Percentiles rank a stretch among this genome's conserved stretches.
phyloP scores from a whole-genome alignment of 2,888 invertebrate species.

The Nezara viridula region DNA sequence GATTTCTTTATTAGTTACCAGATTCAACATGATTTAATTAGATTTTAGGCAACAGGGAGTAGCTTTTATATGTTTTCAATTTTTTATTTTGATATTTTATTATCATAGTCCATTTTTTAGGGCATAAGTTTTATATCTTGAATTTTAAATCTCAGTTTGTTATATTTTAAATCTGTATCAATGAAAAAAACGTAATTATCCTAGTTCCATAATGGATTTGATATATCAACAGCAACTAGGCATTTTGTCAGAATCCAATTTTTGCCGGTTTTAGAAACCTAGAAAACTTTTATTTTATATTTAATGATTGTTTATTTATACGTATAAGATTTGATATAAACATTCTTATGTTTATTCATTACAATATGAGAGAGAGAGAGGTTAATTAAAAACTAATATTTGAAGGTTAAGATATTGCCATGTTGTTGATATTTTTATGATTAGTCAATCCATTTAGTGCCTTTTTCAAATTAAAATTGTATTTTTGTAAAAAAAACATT shows the following conservation, averaged over 20 bases:
- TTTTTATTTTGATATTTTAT: neutral
- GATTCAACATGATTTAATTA: neutral
- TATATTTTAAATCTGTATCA: neutral
- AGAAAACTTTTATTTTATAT: too few species aligned
- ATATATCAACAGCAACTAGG: neutral
- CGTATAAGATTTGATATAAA: too few species aligned
- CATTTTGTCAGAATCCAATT: too few species aligned
- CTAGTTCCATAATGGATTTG: neutral
- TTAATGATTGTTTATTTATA: too few species aligned
- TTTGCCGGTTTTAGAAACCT: too few species aligned
- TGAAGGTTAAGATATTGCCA: too few species aligned
- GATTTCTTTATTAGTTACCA: neutral
- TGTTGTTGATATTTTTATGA: neutral
- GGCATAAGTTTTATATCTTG: neutral
- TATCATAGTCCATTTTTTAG: neutral
- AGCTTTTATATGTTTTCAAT: neutral
- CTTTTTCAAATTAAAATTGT: neutral
- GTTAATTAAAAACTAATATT: too few species aligned
- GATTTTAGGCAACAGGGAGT: too few species aligned
- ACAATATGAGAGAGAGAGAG: too few species aligned
- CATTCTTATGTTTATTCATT: too few species aligned
- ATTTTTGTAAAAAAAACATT: too few species aligned
- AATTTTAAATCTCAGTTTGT: neutral
- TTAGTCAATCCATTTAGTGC: neutral
- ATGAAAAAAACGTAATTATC: neutral